phyloP scores from a whole-genome alignment of 2,888 invertebrate species.

The Tiliacea aurago region DNA sequence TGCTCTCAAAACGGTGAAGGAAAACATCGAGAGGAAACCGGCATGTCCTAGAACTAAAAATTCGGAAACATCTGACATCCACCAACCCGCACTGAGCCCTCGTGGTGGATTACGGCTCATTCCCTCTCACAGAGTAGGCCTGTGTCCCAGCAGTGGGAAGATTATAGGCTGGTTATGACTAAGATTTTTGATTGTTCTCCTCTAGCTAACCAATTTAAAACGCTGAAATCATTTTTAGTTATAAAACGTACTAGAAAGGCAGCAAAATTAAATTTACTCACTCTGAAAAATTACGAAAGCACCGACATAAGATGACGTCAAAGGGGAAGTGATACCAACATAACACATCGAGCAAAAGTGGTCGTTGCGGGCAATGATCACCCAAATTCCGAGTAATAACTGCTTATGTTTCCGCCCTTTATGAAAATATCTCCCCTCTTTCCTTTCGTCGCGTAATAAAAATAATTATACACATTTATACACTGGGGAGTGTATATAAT shows the following conservation, averaged over 20 bases:
- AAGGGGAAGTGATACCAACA: conserved; percentile 51
- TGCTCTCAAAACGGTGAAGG: too few relatives aligned
- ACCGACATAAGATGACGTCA: conserved; percentile 50
- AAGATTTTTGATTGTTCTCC: background rate
- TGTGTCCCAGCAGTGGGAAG: too few relatives aligned
- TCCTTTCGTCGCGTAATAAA: conserved; percentile 41
- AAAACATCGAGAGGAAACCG: too few relatives aligned
- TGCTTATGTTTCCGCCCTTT: conserved; percentile 66
- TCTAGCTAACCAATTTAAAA: background rate
- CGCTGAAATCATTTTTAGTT: background rate
- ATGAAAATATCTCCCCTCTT: conserved; percentile 45
- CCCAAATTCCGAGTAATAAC: conserved; percentile 62
- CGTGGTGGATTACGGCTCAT: too few relatives aligned
- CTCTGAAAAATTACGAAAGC: conserved; percentile 29
- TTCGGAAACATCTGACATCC: too few relatives aligned
- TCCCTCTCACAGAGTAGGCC: too few relatives aligned
- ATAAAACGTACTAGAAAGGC: background rate
- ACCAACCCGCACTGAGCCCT: too few relatives aligned
- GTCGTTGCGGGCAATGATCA: conserved; percentile 53
- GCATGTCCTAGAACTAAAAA: too few relatives aligned
- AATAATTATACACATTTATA: conserved; percentile 56
- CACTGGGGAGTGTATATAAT: background rate
- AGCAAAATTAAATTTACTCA: conserved; percentile 5
- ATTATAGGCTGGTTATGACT: too few relatives aligned
- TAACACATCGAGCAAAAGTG: conserved; percentile 47